phyloP scores from a whole-genome alignment of 2,113 vertebrate genomes.

The Apus apus region DNA sequence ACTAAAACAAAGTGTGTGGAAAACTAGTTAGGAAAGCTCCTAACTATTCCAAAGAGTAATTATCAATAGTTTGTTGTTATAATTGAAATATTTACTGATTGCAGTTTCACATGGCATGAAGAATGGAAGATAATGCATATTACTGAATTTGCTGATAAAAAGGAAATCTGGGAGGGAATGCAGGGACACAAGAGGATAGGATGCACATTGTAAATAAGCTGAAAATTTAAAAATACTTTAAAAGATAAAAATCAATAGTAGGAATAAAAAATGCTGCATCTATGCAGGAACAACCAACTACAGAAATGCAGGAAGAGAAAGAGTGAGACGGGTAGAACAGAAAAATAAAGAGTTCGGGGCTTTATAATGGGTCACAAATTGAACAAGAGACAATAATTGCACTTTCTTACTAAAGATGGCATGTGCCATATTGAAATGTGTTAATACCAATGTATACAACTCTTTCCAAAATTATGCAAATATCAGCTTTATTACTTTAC shows the following conservation, averaged over 20 bases:
- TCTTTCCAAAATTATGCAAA: neutral
- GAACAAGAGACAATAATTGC: neutral
- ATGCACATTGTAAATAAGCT: neutral
- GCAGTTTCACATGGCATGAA: neutral
- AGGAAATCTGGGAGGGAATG: neutral
- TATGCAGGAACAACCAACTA: neutral
- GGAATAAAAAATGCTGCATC: accelerated
- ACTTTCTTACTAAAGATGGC: neutral
- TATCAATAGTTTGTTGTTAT: neutral
- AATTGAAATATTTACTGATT: neutral
- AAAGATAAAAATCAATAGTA: neutral
- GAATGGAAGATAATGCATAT: neutral
- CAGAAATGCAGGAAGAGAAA: neutral
- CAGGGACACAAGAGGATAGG: neutral
- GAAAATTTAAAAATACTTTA: neutral
- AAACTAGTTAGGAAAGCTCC: neutral
- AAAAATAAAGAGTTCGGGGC: neutral
- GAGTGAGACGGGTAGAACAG: neutral
- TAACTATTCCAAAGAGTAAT: neutral
- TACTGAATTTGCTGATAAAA: neutral
- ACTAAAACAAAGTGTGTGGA: neutral
- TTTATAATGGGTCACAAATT: neutral
- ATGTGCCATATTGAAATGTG: neutral
- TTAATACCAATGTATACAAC: neutral
- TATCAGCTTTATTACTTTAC: neutral